Evolutionary conservation across 1,140 invertebrate species (phyloP), one percentile per base, ranked within the genome.

Genomic region (Drosophila novamexicana): DNA sequence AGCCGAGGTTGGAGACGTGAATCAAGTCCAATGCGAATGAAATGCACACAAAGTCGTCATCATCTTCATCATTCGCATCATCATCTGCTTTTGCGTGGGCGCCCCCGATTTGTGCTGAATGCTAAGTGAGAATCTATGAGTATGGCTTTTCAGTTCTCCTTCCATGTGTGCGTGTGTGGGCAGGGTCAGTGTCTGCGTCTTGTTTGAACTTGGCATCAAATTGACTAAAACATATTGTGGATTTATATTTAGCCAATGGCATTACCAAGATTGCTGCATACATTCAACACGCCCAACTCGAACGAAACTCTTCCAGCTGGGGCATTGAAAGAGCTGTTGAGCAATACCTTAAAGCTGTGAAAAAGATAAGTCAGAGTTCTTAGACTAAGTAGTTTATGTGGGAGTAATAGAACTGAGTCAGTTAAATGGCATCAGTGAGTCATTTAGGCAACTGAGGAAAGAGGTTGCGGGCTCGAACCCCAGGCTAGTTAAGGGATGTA

Each of bases 171-270:
- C 50, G 22, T 57, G 12, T 63, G 70, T 59, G 58, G 40, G 75
- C 54, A 37, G 75, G 37, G 67, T 70, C 72, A 54, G 58, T 56
- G 59, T 75, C 45, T 62, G 59, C 37, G 68, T 56, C 40, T 59
- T 74, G 49, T 64, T 74, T 75, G 71, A 75, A 69, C 65, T 77
- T 69, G 75, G 65, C 75, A 59, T 75, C 59, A 69, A 77, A 77
- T 77, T 77, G 75, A 59, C 75, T 77, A 50, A 75, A 77, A 69
- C 71, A 75, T 77, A 77, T 75, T 75, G 58, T 54, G 45, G 64
- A 36, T 64, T 77, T 77, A 77, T 75, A 74, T 77, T 64, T 69
- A 75, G 71, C 75, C 71, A 69, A 77, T 64, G 71, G 56, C 71
- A 75, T 75, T 68, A 74, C 52, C 63, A 62, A 73, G 63, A 62